Base-by-base conservation (phyloP, 2,888 invertebrate species). In the Sthenelais limicola region DNA sequence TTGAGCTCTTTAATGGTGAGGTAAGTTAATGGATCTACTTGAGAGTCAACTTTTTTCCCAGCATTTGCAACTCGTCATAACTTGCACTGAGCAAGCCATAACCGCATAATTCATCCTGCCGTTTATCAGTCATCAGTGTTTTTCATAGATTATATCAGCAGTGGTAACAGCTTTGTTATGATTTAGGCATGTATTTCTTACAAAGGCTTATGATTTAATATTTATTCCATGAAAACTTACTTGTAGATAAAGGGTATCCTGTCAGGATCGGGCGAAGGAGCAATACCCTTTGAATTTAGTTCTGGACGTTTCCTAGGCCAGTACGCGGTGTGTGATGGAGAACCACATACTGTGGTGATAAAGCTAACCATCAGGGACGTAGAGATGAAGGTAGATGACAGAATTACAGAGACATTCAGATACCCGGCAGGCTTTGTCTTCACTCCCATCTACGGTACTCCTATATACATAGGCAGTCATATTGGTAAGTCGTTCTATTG, bases 251-350 rank as follows among this genome's bases (percentile, higher is more conserved):
- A 28, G 18, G 38, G 54, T 26, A 35, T 69, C n/a, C 15, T 52
- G 26, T 38, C 38, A 52, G 69, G 43, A 24, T 35, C 33, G 7
- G 35, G 38, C 4, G 62, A 62, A 15, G 24, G 15, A 12, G 26
- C 15, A 21, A 35, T 26, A 24, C 62, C 69, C 3, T 74, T 76
- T 43, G 35, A 48, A 3, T 67, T 68, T 15, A 26, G 68, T 12
- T 68, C 76, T 3, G 35, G 51, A 3, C 69, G 62, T 9, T 38
- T 72, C 58, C 56, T 56, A 18, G 72, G 56, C 21, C 48, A 68
- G 12, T 74, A 69, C 58, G 47, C 49, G n/a, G 66, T 74, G 0
- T 76, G 76, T 66, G 70, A 76, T 54, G 66, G 68, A 32, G n/a
- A 56, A 9, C 43, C 56, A 15, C 76, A 76, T 38, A 68, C 58